Base-by-base conservation (phyloP, 2,888 invertebrate genomes). In the Ephialtes manifestator region DNA sequence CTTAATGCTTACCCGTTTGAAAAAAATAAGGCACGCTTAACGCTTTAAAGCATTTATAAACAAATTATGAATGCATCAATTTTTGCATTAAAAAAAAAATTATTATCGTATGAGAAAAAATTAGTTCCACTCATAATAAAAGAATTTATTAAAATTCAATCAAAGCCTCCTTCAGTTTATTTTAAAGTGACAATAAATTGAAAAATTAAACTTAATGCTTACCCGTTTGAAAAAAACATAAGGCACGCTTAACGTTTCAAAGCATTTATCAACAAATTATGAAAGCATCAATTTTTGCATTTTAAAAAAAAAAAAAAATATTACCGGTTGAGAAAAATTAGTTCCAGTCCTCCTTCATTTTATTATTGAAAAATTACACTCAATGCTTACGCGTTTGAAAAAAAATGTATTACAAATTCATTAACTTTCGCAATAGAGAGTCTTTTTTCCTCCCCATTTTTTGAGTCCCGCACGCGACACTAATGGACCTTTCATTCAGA, bases 401-500 rank as follows among this genome's bases (percentile, higher is more conserved):
- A 10, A 46, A 63, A 15, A 81, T 65, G 65, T 39, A 65, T 80
- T 72, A 71, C 53, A 80, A 65, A 80, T 80, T 80, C 79, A 72
- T 72, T 65, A 13, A 76, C 65, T 51, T 35, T 48, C 11, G 53
- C 53, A 78, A 60, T 58, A 72, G n/a, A 75, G 11, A 15, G 46
- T 60, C 24, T 60, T 18, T 51, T 75, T 74, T 35, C 11, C 53
- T 81, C 77, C 72, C 72, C 70, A 35, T 71, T 86, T 86, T 65
- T 82, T 81, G 70, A 74, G 28, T 68, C 53, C 7, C 46, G 84
- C 72, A 81, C 74, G 68, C 79, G 80, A 67, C 76, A 68, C 83
- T 89, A 89, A 89, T 88, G 86, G 82, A 68, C 72, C 55, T 20
- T 46, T 72, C 83, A 87, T n/a, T 35, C 20, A 10, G 43, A 77